Base-by-base conservation (phyloP, 2,888 invertebrate genomes). In the Drosophila stalkeri region DNA sequence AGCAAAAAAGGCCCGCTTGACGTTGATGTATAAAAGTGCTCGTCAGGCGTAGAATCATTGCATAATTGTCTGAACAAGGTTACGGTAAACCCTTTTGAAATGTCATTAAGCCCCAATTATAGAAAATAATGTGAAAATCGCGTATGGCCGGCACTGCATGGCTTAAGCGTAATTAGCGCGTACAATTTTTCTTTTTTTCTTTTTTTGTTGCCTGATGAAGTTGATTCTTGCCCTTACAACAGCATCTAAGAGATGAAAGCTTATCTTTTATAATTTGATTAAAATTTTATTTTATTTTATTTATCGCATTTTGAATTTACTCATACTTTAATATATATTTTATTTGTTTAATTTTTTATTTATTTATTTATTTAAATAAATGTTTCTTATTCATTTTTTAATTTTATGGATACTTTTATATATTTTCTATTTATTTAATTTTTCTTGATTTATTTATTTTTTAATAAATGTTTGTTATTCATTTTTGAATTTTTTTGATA, bases 1-100 rank as follows among this genome's bases (percentile, higher is more conserved):
- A 44, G 49, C n/a, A 49, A 16, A 39, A 35, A 46, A 39, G 31
- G 57, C 60, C 46, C 68, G 41, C 62, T 51, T 62, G 23, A 16
- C 44, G 39, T 8, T 4, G 35, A 46, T 51, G 49, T 14, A 20
- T 51, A 23, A 35, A 20, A 54, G 31, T 16, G 23, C 44, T 39
- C 16, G 18, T 43, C 39, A 37, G 23, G 9, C n/a, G 33, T 49
- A n/a, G 37, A 67, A 68, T 46, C 20, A 35, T 44, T 51, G 14
- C 27, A 44, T 55, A 35, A 67, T 49, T 47, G 27, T 8, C 8
- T 12, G 7, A n/a, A 64, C 23, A 41, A 39, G n/a, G 8, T 12
- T 37, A 20, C 20, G 31, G 16, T 31, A n/a, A 46, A 20, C 23
- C 23, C 33, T 3, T 27, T 54, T 23, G 14, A 37, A 18, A 18